phyloP scores from a whole-genome alignment of 2,888 invertebrate species.

The Drosophila borborema region DNA sequence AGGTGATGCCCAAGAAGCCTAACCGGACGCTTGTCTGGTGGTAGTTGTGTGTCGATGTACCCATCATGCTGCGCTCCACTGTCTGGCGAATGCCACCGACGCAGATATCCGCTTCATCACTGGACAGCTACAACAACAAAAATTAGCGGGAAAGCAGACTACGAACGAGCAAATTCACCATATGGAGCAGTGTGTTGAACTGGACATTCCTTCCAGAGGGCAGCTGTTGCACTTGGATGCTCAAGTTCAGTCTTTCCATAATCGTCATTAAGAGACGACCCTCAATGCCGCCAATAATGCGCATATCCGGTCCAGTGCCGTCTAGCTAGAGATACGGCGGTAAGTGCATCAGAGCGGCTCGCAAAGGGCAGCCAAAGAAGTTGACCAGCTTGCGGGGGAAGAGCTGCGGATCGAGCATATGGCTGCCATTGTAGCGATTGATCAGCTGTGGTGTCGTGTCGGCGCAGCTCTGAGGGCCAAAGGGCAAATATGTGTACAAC shows the following conservation, averaged over 20 bases:
- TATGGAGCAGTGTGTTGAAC: conserved; percentile 42
- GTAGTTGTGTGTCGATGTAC: conserved; percentile 67
- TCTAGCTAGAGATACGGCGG: conserved; percentile 57
- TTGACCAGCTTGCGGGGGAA: conserved; percentile 72
- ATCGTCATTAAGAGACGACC: conserved; percentile 61
- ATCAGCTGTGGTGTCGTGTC: conserved; percentile 56
- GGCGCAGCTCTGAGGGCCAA: conserved; percentile 46
- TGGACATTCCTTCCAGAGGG: conserved; percentile 14
- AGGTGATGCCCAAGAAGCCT: conserved; percentile 46
- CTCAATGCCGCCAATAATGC: conserved; percentile 63
- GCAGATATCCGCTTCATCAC: conserved; percentile 51
- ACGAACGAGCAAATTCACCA: conserved; percentile 54
- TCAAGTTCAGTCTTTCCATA: conserved; percentile 63
- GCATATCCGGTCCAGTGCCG: not conserved
- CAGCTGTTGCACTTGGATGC: conserved; percentile 27
- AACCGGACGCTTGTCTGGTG: conserved; percentile 60
- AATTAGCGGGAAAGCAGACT: not conserved
- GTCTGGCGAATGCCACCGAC: conserved; percentile 68
- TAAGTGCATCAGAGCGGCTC: conserved; percentile 47
- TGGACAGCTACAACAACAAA: conserved; percentile 38
- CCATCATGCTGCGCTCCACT: conserved; percentile 25
- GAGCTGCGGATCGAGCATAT: conserved; percentile 43
- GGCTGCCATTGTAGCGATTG: conserved; percentile 61
- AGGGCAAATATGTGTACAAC: conserved; percentile 78
- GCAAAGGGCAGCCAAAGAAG: conserved; percentile 70